Conservation (phyloP, 2,888 invertebrate genomes). For the Oligia strigilis region DNA sequence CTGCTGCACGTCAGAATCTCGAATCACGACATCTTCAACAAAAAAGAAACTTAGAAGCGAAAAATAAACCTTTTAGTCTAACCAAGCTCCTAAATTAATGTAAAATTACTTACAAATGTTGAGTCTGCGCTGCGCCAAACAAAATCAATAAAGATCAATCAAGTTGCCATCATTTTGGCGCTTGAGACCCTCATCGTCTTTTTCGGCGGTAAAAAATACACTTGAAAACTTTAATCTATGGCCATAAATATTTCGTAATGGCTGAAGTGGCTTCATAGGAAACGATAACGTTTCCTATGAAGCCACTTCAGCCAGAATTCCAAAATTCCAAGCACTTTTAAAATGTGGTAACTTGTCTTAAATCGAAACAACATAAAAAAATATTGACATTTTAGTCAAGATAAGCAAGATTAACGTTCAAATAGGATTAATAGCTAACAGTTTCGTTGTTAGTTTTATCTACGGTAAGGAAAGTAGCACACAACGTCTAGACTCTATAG, state of each 20-base stretch:
- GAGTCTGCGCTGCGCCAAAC: background rate
- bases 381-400: background rate
- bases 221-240: background rate
- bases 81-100: background rate
- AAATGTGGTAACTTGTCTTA: background rate
- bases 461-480: constrained; percentile 38
- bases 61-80: background rate
- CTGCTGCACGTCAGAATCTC: background rate
- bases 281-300: background rate
- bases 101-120: background rate
- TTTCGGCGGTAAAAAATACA: background rate
- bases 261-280: too few species aligned
- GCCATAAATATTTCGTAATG: background rate
- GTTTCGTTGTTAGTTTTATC: constrained; percentile 11
- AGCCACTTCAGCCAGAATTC: background rate
- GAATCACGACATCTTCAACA: too few species aligned
- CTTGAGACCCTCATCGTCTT: background rate
- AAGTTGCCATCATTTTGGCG: background rate
- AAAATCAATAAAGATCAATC: background rate
- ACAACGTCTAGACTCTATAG: constrained; percentile 21
- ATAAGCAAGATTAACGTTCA: background rate
- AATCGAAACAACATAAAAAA: background rate
- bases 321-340: background rate
- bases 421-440: background rate
- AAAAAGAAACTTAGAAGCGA: background rate